These are phyloP conservation scores for Homarus americanus DNA, from an alignment of 1,140 invertebrate species.

Conservation along the genomic window DNA sequence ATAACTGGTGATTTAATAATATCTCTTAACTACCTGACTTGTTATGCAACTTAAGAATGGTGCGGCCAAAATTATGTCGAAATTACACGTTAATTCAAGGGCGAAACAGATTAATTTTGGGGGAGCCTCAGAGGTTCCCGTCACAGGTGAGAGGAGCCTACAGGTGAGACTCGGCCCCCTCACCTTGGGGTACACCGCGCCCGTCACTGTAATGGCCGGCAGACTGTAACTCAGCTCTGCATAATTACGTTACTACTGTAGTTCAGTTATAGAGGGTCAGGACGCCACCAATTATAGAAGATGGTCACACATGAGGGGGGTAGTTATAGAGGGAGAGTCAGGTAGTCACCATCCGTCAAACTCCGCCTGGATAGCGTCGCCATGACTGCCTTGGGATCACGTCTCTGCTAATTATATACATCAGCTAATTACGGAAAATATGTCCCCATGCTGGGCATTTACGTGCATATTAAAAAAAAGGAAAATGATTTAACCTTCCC, in stretches of 20 bases:
- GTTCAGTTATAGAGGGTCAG: background rate
- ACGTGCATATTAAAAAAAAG: background rate
- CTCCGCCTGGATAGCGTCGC: background rate
- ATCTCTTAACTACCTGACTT: no score
- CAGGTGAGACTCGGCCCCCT: background rate
- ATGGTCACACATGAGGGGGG: background rate
- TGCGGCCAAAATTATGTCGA: no score
- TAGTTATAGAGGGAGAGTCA: background rate
- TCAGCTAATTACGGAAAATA: constrained; percentile 33
- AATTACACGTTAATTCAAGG: no score
- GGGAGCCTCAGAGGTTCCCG: no score
- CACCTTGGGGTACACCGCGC: background rate
- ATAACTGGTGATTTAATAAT: no score
- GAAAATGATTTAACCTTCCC: background rate
- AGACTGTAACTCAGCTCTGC: background rate
- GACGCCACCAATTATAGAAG: background rate
- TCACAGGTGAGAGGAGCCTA: no score
- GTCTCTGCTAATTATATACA: constrained; percentile 12
- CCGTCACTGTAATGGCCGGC: background rate
- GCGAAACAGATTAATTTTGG: no score
- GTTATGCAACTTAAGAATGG: no score
- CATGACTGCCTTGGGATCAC: background rate
- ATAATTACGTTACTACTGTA: constrained; percentile 5
- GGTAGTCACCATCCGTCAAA: background rate
- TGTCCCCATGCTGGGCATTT: background rate